Conservation (phyloP, 2,797 vertebrate genomes). For the Pristis pectinata region DNA sequence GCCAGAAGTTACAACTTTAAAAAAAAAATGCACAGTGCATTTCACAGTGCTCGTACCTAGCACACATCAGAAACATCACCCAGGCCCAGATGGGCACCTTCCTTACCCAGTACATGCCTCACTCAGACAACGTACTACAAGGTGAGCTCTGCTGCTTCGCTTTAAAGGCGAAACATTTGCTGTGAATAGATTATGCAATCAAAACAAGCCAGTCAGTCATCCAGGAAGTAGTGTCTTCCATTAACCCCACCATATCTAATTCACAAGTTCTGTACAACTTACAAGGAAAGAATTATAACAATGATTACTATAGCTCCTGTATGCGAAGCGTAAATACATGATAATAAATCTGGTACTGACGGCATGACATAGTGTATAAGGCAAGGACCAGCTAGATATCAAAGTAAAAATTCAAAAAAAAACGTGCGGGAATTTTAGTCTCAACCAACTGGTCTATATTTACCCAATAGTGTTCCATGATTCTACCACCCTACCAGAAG, state of each 20-base stretch:
- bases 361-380: conserved; percentile 60
- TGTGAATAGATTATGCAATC: background rate
- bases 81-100: background rate
- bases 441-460: conserved; percentile 16
- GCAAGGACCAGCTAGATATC: conserved; percentile 58
- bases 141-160: background rate
- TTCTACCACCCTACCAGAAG: conserved; percentile 31
- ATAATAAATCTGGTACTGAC: conserved; percentile 61
- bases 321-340: conserved; percentile 59
- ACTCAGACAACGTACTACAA: background rate
- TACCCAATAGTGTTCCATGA: conserved; percentile 34
- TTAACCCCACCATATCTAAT: conserved; percentile 25
- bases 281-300: conserved; percentile 31
- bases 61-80: background rate
- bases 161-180: background rate
- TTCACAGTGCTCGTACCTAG: conserved; percentile 27
- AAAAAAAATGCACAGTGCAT: conserved; percentile 36
- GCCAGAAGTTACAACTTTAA: conserved; percentile 41
- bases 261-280: conserved; percentile 30
- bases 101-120: background rate
- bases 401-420: conserved; percentile 40
- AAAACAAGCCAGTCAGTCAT: conserved; percentile 22
- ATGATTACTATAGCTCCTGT: conserved; percentile 57
- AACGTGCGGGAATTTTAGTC: conserved; percentile 20
- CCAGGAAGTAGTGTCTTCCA: conserved; percentile 34